phyloP scores from a whole-genome alignment of 1,140 invertebrate genomes.

The Hylaeus anthracinus region DNA sequence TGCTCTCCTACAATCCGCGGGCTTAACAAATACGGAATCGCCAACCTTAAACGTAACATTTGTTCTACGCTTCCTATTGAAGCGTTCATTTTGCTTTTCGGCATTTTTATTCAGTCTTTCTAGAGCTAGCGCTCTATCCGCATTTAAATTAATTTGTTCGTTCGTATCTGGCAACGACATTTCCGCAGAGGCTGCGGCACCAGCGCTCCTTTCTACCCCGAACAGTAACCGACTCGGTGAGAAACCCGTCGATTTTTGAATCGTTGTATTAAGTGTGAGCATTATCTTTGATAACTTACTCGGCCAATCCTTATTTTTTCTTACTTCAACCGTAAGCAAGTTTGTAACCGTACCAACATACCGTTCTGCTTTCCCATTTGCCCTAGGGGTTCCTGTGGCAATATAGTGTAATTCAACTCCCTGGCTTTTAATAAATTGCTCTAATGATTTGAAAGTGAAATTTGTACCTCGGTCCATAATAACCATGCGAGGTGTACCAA shows the following conservation, averaged over 20 bases:
- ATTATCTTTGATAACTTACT: neutral
- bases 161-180: no score
- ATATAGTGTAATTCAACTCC: neutral
- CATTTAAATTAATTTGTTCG: no score
- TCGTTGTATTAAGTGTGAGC: neutral
- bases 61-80: neutral
- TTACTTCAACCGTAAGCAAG: neutral
- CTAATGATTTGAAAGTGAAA: no score
- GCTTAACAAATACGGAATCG: neutral
- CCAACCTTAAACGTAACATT: neutral
- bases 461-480: no score
- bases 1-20: neutral
- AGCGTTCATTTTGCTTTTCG: neutral
- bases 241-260: neutral
- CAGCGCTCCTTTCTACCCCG: no score
- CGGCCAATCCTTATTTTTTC: neutral
- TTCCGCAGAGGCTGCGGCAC: no score
- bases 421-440: no score
- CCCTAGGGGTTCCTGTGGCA: neutral
- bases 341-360: neutral
- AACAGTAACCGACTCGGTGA: neutral
- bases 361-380: no score
- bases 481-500: no score
- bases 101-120: no score
- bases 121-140: no score